Evolutionary conservation across 2,797 vertebrate species (phyloP), one percentile per base, ranked within the genome.

Genomic region (Squalus acanthias): DNA sequence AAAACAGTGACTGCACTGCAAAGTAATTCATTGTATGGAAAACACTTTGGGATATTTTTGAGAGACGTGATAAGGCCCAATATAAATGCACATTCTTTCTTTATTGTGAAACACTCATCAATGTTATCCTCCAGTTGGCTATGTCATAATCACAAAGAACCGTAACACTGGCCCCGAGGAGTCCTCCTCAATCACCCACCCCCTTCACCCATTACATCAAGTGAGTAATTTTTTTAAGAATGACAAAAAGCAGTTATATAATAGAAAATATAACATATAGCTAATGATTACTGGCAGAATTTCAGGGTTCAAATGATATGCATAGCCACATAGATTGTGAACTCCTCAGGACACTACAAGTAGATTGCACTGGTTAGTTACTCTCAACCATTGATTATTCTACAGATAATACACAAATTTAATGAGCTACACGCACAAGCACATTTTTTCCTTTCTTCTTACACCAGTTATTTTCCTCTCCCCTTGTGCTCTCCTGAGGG

Each of bases 21-120:
- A 85, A 22, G 82, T 85, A 20, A 24, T 46, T 46, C 17, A 85
- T 85, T 85, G 82, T 50, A 85, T 85, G 39, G 39, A 91, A 91
- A 91, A 60, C 57, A 63, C 88, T 91, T 91, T 91, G 57, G 88
- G 57, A 17, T 4, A 60, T n/a, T 91, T 91, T 91, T 91, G 88
- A 91, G 33, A 63, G 50, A 57, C 50, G 29, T 13, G 53, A 89
- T 53, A 89, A 89, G 50, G 50, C 26, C 8, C 53, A 3, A 26
- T 89, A 91, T 17, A 65, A 91, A 15, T 91, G 53, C 29, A 85
- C 39, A 91, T 63, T 63, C 88, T 91, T 91, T 91, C 53, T 91
- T 91, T 63, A 26, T 33, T 91, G 57, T 17, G 29, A 33, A 91
- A 91, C 13, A n/a, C 13, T 33, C 57, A 33, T n/a, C 29, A 63